Percentiles rank a stretch among this genome's conserved stretches.
phyloP scores from a whole-genome alignment of 2,113 vertebrate genomes.

The Fulmarus glacialis region DNA sequence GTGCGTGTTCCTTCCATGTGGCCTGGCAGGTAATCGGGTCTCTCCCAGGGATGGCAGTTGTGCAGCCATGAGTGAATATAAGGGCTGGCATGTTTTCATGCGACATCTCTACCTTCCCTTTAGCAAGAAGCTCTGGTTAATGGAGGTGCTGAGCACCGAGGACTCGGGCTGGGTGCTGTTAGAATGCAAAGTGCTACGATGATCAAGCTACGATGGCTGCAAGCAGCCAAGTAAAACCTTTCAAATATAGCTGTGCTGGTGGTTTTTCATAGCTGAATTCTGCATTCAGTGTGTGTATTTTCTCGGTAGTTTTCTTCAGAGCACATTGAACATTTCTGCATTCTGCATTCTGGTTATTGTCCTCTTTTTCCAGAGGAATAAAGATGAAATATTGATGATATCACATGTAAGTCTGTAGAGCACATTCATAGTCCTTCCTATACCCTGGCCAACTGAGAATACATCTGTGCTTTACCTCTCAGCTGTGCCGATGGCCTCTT shows the following conservation, averaged over 20 bases:
- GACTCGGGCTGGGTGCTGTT: background rate
- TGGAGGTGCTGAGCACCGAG: background rate
- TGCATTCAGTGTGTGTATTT: background rate
- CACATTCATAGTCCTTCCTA: rapidly evolving
- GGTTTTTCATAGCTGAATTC: background rate
- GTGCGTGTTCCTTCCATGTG: background rate
- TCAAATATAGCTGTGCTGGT: rapidly evolving
- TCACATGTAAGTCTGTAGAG: background rate
- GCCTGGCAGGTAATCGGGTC: background rate
- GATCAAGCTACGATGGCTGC: too few relatives aligned
- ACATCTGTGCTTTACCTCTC: background rate
- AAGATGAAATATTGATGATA: background rate
- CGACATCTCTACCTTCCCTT: background rate
- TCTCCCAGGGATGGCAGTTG: background rate
- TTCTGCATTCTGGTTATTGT: background rate
- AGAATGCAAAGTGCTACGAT: background rate
- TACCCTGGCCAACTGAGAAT: background rate
- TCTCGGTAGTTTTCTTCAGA: background rate
- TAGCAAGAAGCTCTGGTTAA: background rate
- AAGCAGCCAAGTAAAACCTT: background rate
- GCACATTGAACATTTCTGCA: background rate
- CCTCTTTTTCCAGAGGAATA: background rate
- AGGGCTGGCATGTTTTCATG: background rate
- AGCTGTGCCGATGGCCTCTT: background rate
- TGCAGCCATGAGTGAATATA: constrained; percentile 17